Evolutionary conservation across 2,888 invertebrate species (phyloP).

Genomic region (Caradrina kadenii): DNA sequence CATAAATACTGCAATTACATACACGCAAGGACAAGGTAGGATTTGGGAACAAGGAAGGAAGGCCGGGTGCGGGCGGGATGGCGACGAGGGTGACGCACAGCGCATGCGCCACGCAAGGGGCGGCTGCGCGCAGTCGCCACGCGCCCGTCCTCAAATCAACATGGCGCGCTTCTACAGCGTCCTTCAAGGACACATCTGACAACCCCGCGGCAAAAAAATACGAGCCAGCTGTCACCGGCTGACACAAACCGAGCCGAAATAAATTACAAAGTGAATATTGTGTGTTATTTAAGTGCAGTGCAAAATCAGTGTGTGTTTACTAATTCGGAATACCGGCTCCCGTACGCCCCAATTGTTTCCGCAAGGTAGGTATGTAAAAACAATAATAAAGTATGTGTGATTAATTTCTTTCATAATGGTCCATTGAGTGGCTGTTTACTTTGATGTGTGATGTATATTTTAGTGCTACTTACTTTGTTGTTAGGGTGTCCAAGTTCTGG

Average conservation of each 20-base stretch:
- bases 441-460: constrained; percentile 47
- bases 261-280: constrained; percentile 65
- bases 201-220: constrained; percentile 80
- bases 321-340: constrained; percentile 78
- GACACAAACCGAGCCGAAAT: constrained; percentile 62
- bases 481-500: constrained; percentile 7
- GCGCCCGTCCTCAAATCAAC: constrained; percentile 86
- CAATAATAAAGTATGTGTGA: constrained; percentile 71
- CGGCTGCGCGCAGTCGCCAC: constrained; percentile 88
- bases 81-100: constrained; percentile 80
- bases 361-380: constrained; percentile 83
- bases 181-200: constrained; percentile 86
- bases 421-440: constrained; percentile 59
- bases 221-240: constrained; percentile 64
- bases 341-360: constrained; percentile 75
- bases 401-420: constrained; percentile 60
- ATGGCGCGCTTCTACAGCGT: constrained; percentile 80
- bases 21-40: constrained; percentile 51
- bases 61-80: constrained; percentile 66
- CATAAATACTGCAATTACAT: constrained; percentile 21
- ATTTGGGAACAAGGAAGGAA: constrained; percentile 69
- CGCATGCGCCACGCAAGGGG: constrained; percentile 83
- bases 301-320: constrained; percentile 75
- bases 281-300: constrained; percentile 69
- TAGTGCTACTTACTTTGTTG: constrained; percentile 23